A percentile compares a stretch with the other conserved stretches of the same genome.
Conservation (phyloP, 2,888 invertebrate species). For the Agelastica alni region DNA sequence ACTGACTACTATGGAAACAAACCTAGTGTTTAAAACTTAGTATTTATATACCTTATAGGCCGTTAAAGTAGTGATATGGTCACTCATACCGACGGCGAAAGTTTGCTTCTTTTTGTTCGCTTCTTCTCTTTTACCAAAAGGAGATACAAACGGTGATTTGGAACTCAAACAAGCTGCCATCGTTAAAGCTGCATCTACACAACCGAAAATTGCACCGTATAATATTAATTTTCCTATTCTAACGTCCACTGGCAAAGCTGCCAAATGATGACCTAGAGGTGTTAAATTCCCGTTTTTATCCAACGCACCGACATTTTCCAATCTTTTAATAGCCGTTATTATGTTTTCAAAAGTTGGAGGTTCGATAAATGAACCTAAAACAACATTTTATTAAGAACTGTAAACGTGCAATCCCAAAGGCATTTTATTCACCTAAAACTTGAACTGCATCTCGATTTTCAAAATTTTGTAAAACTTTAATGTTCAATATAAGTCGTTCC, state of each 20-base stretch:
- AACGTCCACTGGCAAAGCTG: constrained; percentile 88
- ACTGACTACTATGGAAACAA: too few species aligned
- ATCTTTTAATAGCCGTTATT: constrained; percentile 68
- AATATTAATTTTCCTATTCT: constrained; percentile 91
- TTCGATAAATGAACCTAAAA: constrained; percentile 69
- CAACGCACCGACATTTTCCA: constrained; percentile 80
- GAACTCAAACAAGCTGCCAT: constrained; percentile 84
- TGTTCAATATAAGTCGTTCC: constrained; percentile 77
- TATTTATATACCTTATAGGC: constrained; percentile 73
- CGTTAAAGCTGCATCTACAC: constrained; percentile 89
- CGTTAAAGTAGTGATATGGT: constrained; percentile 84
- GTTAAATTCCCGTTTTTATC: constrained; percentile 77
- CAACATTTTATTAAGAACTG: not conserved
- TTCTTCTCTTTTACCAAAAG: constrained; percentile 73
- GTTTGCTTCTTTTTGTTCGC: constrained; percentile 74
- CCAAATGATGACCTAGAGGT: constrained; percentile 83
- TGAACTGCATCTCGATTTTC: constrained; percentile 45
- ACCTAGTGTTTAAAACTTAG: not conserved
- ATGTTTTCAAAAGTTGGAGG: constrained; percentile 73
- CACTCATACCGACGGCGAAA: constrained; percentile 80
- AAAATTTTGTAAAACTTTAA: constrained; percentile 68
- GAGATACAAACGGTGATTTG: constrained; percentile 77
- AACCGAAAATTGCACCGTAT: constrained; percentile 89
- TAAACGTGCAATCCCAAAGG: too few species aligned
- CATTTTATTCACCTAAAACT: constrained; percentile 52